Evolutionary conservation across 2,113 vertebrate genomes (phyloP).

Genomic region (Amazona guildingii): DNA sequence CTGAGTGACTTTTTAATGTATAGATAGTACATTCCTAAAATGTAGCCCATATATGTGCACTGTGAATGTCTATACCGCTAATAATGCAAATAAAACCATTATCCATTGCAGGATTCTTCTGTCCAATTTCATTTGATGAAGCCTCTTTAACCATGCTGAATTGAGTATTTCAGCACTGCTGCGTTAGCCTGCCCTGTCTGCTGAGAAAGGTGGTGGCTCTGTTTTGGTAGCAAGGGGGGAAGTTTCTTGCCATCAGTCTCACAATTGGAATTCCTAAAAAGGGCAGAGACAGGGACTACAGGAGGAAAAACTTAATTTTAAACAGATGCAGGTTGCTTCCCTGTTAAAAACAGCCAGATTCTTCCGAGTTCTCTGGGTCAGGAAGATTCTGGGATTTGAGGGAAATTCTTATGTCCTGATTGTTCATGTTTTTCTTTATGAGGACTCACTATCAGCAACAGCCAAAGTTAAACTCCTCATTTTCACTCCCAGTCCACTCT

Average conservation of each 20-base stretch:
- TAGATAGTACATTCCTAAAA: neutral
- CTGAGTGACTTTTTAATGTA: slow-evolving; percentile 7
- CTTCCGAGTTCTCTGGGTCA: neutral
- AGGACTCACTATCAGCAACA: neutral
- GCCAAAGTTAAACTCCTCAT: neutral
- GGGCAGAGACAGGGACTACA: neutral
- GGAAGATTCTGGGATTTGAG: neutral
- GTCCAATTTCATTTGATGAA: neutral
- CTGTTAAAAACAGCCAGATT: neutral
- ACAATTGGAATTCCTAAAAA: neutral
- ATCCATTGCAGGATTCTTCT: neutral
- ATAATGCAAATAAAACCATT: neutral
- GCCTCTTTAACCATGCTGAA: neutral
- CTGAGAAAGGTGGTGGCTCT: neutral
- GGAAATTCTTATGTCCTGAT: neutral
- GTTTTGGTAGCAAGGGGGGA: neutral
- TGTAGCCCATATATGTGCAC: neutral
- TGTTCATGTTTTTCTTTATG: neutral
- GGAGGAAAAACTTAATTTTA: neutral
- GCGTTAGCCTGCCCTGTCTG: neutral
- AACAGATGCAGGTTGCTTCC: neutral
- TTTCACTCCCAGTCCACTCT: neutral
- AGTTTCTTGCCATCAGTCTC: neutral
- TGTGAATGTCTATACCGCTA: neutral
- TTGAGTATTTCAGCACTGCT: neutral